phyloP scores from a whole-genome alignment of 2,888 invertebrate genomes.

The Stenolophus ochropezus region DNA sequence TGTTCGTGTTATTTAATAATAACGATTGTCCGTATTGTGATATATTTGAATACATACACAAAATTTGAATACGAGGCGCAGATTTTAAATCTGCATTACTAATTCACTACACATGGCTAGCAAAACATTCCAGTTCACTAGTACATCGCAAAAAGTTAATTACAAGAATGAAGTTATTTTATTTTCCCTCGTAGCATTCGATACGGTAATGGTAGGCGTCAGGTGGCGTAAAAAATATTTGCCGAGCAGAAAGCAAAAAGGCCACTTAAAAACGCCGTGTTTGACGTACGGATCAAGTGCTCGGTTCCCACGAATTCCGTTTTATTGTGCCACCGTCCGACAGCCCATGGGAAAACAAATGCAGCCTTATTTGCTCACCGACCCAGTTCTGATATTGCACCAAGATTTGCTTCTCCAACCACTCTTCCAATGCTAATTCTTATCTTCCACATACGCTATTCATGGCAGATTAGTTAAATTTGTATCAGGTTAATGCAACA shows the following conservation, averaged over 20 bases:
- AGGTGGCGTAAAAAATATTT: constrained; percentile 39
- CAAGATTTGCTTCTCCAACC: too few relatives aligned
- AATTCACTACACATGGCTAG: neutral
- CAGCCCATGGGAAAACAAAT: neutral
- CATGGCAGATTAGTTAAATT: too few relatives aligned
- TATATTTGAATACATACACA: neutral
- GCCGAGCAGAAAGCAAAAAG: constrained; percentile 35
- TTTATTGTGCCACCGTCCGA: neutral
- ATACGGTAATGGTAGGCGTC: constrained; percentile 14
- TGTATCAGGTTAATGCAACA: too few relatives aligned
- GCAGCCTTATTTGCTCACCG: neutral
- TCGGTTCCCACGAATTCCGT: constrained; percentile 18
- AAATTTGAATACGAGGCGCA: neutral
- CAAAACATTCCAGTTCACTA: constrained; percentile 20
- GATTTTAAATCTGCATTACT: constrained; percentile 8
- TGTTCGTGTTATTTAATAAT: neutral
- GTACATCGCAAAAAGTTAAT: constrained; percentile 23
- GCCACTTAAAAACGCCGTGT: constrained; percentile 26
- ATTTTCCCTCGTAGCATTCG: neutral
- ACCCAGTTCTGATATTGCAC: neutral
- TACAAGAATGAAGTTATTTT: neutral
- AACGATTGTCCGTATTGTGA: neutral
- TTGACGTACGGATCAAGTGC: constrained; percentile 35
- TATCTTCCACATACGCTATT: too few relatives aligned
- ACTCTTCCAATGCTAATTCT: too few relatives aligned